These are phyloP conservation scores for Oligia fasciuncula DNA, from an alignment of 2,888 invertebrate species.

Conservation along the genomic window DNA sequence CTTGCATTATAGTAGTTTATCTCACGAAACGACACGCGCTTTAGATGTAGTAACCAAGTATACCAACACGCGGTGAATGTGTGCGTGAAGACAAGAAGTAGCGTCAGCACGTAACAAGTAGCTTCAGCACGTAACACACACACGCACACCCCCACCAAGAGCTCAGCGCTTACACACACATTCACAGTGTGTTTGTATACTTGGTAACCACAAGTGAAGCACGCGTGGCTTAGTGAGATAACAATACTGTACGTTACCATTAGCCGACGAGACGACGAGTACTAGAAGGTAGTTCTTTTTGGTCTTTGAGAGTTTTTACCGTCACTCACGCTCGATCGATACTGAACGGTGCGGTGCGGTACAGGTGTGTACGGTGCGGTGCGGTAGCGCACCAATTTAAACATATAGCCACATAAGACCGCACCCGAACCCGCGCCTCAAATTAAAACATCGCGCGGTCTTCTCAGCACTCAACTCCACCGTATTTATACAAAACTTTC, in stretches of 20 bases:
- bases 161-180: not conserved
- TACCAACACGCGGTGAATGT: not conserved
- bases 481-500: constrained; percentile 78
- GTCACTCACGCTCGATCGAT: not conserved
- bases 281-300: not conserved
- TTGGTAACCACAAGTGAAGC: not conserved
- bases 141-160: not conserved
- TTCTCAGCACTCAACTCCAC: constrained; percentile 74
- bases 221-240: not conserved
- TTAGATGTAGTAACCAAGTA: not conserved
- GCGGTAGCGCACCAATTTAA: constrained; percentile 55
- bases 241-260: not conserved
- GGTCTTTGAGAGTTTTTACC: not conserved
- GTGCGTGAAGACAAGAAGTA: not conserved
- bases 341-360: not conserved
- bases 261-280: too few species aligned
- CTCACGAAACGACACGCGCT: not conserved
- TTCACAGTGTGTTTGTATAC: not conserved
- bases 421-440: constrained; percentile 60
- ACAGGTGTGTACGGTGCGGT: not conserved
- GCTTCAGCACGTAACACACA: not conserved
- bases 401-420: constrained; percentile 60
- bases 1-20: not conserved
- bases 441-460: constrained; percentile 73
- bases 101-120: not conserved